Percentiles rank a stretch among this genome's conserved stretches.
phyloP scores from a whole-genome alignment of 2,113 vertebrate genomes.

The Verasper variegatus region DNA sequence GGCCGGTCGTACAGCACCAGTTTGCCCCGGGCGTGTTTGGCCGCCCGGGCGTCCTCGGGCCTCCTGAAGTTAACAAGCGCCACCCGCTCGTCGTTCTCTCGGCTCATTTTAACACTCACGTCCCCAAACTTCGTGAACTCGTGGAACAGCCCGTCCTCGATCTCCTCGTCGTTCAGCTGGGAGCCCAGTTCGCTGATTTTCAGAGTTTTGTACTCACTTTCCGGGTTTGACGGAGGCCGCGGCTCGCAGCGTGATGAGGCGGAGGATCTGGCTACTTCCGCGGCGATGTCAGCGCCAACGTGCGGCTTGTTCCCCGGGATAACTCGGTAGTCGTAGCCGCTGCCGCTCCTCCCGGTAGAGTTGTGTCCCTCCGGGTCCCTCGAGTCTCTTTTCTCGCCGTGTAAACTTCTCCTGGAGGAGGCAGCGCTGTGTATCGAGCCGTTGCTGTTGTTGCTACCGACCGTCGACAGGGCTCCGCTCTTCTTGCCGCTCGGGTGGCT shows the following conservation, averaged over 20 bases:
- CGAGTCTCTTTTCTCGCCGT: slow-evolving; percentile 84
- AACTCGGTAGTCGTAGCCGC: slow-evolving; percentile 80
- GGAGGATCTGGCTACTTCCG: slow-evolving; percentile 69
- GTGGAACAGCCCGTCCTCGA: slow-evolving; percentile 96
- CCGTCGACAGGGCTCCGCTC: slow-evolving; percentile 71
- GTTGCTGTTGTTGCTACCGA: slow-evolving; percentile 36
- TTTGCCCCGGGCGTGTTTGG: slow-evolving; percentile 93
- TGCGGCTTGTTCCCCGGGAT: slow-evolving; percentile 51
- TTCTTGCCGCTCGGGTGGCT: slow-evolving; percentile 86
- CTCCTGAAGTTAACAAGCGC: slow-evolving; percentile 96
- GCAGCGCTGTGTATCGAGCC: slow-evolving; percentile 79
- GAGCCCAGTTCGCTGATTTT: slow-evolving; percentile 96
- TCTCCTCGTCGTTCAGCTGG: slow-evolving; percentile 93
- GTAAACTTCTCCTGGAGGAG: slow-evolving; percentile 81
- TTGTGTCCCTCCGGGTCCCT: slow-evolving; percentile 84
- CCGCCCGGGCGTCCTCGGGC: slow-evolving; percentile 93
- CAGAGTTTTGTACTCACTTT: slow-evolving; percentile 94
- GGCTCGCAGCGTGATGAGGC: slow-evolving; percentile 76
- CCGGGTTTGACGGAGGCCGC: slow-evolving; percentile 67
- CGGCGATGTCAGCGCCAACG: slow-evolving; percentile 59
- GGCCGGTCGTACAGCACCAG: slow-evolving; percentile 94
- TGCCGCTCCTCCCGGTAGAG: slow-evolving; percentile 81
- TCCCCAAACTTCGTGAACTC: slow-evolving; percentile 98
- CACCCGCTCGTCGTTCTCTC: slow-evolving; percentile 90
- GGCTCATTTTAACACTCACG: slow-evolving; percentile 95